phyloP scores from a whole-genome alignment of 2,113 vertebrate species.

The Bostrychus sinensis region DNA sequence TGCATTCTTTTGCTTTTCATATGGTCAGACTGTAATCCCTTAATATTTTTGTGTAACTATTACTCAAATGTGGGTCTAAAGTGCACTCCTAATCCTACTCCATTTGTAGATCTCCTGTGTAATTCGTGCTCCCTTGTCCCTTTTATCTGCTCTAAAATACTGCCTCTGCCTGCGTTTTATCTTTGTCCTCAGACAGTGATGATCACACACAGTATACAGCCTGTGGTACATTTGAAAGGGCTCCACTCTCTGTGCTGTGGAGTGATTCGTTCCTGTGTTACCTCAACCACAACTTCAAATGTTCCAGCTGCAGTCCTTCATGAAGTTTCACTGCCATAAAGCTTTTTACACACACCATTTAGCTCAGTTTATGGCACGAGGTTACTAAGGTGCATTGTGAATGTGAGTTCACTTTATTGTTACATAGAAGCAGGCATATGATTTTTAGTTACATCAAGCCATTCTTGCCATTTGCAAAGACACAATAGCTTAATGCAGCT shows the following conservation, averaged over 20 bases:
- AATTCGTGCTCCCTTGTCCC: background rate
- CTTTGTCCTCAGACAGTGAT: background rate
- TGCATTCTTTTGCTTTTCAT: too few species aligned
- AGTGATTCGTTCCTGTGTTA: conserved; percentile 13
- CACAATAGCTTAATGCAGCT: background rate
- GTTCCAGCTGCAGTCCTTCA: conserved; percentile 25
- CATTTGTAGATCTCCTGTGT: background rate
- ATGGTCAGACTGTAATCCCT: too few species aligned
- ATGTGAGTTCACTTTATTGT: conserved; percentile 1
- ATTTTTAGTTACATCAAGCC: too few species aligned
- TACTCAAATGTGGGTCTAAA: background rate
- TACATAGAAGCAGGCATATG: background rate
- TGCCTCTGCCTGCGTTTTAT: background rate
- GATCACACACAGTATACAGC: background rate
- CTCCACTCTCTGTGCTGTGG: background rate
- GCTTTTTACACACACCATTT: conserved; percentile 40
- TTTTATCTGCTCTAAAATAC: background rate
- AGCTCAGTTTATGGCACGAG: conserved; percentile 20
- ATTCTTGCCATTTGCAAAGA: background rate
- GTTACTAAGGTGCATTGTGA: background rate
- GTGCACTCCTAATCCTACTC: background rate
- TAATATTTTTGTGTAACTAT: too few species aligned
- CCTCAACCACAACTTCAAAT: conserved; percentile 9
- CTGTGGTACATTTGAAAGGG: background rate
- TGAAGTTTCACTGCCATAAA: conserved; percentile 17